phyloP scores from a whole-genome alignment of 2,113 vertebrate genomes.

The Formicarius rufipectus region DNA sequence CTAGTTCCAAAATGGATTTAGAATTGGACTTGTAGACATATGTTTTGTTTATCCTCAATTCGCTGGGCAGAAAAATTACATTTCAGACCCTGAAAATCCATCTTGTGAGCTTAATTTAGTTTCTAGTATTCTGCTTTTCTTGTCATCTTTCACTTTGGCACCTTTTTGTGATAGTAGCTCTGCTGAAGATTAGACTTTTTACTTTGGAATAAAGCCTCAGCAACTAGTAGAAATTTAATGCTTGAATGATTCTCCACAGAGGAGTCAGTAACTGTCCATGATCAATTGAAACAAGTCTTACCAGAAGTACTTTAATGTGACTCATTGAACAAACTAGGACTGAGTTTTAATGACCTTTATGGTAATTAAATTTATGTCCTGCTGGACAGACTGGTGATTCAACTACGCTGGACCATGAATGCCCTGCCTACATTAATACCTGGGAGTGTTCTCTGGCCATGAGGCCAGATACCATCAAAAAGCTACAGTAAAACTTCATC shows the following conservation, averaged over 20 bases:
- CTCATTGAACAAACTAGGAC: neutral
- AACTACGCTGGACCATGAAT: accelerated
- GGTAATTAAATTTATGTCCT: neutral
- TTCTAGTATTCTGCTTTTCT: neutral
- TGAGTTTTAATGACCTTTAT: neutral
- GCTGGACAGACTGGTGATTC: neutral
- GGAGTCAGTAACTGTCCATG: neutral
- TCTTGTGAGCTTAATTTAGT: neutral
- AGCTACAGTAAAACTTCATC: neutral
- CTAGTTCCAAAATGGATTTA: neutral
- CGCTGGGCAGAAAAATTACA: neutral
- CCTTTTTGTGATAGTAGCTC: neutral
- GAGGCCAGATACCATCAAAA: neutral
- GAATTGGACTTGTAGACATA: neutral
- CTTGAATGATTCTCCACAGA: neutral
- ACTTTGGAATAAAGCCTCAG: neutral
- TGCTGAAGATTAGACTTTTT: neutral
- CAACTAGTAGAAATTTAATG: neutral
- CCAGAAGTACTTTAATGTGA: neutral
- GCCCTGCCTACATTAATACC: neutral
- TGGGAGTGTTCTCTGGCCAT: neutral
- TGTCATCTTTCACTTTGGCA: neutral
- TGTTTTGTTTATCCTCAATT: neutral
- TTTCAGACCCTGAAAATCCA: neutral
- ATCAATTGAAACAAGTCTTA: neutral